Conservation (phyloP, 2,888 invertebrate species). For the Hirtodrosophila confusa region DNA sequence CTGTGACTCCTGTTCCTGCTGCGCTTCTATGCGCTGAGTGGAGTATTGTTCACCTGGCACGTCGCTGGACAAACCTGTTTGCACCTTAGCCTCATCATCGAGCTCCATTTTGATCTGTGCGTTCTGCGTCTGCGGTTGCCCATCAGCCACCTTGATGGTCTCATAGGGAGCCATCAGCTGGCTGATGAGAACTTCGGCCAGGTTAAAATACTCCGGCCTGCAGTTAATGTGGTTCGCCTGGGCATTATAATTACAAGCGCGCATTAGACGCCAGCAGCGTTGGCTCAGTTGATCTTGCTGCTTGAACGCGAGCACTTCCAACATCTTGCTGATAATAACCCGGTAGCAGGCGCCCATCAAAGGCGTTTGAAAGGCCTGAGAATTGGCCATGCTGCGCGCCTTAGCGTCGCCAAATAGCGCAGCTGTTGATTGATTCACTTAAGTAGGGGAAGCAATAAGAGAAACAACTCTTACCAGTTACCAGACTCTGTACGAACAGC, state of each 20-base stretch:
- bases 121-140: conserved; percentile 11
- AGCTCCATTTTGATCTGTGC: conserved; percentile 62
- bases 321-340: conserved; percentile 79
- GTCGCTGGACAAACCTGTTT: conserved; percentile 25
- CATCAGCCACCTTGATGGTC: conserved; percentile 69
- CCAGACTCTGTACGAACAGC: conserved; percentile 77
- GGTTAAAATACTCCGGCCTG: conserved; percentile 81
- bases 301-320: conserved; percentile 82
- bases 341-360: conserved; percentile 82
- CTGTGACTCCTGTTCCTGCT: conserved; percentile 21
- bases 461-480: conserved; percentile 61
- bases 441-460: not conserved
- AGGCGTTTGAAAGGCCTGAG: conserved; percentile 75
- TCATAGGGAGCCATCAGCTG: conserved; percentile 82
- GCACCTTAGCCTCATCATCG: conserved; percentile 50
- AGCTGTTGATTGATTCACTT: conserved; percentile 47
- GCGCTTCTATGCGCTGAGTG: conserved; percentile 19
- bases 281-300: conserved; percentile 78
- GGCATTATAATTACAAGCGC: conserved; percentile 81
- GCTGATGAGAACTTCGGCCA: conserved; percentile 82
- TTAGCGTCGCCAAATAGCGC: conserved; percentile 75
- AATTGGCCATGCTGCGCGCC: conserved; percentile 65
- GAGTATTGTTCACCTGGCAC: conserved; percentile 37
- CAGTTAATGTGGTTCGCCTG: conserved; percentile 76
- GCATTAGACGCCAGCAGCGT: conserved; percentile 81